These are phyloP conservation scores for Anastatus disparis DNA, from an alignment of 1,140 invertebrate species.

Conservation along the genomic window DNA sequence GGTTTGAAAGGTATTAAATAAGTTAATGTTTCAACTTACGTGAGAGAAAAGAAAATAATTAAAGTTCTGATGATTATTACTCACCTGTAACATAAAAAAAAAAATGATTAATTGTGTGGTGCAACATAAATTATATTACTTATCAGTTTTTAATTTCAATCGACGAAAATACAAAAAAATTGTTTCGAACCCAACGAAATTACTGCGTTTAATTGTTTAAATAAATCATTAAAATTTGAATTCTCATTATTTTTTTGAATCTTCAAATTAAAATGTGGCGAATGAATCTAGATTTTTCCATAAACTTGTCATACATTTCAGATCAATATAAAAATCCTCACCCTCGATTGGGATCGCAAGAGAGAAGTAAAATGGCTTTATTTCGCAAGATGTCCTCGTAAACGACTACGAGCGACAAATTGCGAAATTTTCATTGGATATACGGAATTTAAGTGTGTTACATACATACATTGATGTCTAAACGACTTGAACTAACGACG, in stretches of 20 bases:
- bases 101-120: too few relatives aligned
- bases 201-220: too few relatives aligned
- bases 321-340: slow-evolving; percentile 1
- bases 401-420: slow-evolving; percentile 4
- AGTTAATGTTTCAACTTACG: neutral
- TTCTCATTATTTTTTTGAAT: too few relatives aligned
- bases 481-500: neutral
- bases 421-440: slow-evolving; percentile 26
- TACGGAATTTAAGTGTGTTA: neutral
- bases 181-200: too few relatives aligned
- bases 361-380: slow-evolving; percentile 10
- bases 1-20: too few relatives aligned
- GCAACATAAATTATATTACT: too few relatives aligned
- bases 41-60: neutral
- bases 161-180: too few relatives aligned
- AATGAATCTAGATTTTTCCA: too few relatives aligned
- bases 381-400: slow-evolving; percentile 1
- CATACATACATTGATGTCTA: neutral
- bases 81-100: slow-evolving; percentile 10
- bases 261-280: too few relatives aligned
- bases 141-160: too few relatives aligned
- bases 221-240: too few relatives aligned
- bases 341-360: neutral
- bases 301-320: too few relatives aligned
- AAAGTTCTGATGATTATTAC: neutral